phyloP scores from a whole-genome alignment of 2,888 invertebrate species.

The Lasius fuliginosus region DNA sequence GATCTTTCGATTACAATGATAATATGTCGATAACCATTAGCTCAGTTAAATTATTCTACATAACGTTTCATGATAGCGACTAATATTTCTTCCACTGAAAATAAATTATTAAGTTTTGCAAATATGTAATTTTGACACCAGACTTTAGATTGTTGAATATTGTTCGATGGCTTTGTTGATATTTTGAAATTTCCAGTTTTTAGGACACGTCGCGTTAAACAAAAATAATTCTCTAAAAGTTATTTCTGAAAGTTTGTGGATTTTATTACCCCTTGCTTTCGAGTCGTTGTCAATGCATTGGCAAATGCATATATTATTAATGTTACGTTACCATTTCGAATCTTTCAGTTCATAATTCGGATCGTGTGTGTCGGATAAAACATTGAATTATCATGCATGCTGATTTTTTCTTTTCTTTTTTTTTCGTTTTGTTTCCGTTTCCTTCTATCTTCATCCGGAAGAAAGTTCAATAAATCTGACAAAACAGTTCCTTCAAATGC shows the following conservation, averaged over 20 bases:
- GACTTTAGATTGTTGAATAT: neutral
- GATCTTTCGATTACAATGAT: neutral
- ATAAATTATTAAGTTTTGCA: conserved; percentile 21
- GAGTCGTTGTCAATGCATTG: neutral
- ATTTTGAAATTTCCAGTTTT: neutral
- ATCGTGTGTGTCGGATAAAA: neutral
- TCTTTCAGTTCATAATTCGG: conserved; percentile 22
- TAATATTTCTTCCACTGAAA: conserved; percentile 27
- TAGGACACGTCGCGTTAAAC: neutral
- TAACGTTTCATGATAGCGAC: neutral
- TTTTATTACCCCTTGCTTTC: neutral
- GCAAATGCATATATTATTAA: neutral
- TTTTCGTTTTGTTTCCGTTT: conserved; percentile 13
- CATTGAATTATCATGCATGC: neutral
- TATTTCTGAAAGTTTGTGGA: neutral
- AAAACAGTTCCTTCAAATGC: conserved; percentile 63
- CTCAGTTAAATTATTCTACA: conserved; percentile 9
- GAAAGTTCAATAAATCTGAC: conserved; percentile 67
- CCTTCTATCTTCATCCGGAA: neutral
- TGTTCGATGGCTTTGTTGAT: neutral
- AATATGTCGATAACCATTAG: neutral
- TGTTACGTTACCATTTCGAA: neutral
- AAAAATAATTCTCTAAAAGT: neutral
- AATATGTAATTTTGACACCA: neutral
- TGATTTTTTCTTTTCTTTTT: conserved; percentile 4